Conservation (phyloP, 2,113 vertebrate genomes). For the Hydrochoerus hydrochaeris region DNA sequence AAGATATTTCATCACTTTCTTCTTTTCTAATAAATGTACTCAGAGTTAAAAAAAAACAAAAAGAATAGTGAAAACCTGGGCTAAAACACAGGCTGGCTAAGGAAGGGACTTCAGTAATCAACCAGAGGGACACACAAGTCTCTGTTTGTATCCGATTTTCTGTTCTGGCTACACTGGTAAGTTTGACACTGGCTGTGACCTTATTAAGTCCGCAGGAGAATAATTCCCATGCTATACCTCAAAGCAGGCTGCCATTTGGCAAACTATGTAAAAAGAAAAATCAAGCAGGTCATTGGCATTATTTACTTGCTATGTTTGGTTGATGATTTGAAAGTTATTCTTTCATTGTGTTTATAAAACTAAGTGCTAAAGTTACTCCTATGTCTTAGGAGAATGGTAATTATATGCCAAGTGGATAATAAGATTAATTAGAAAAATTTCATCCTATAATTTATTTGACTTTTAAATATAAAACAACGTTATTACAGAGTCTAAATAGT, state of each 20-base stretch:
- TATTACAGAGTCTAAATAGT: background rate
- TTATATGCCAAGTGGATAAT: slow-evolving; percentile 12
- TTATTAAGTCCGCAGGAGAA: background rate
- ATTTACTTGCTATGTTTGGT: background rate
- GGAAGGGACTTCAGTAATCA: background rate
- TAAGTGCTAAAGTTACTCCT: slow-evolving; percentile 20
- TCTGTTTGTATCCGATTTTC: background rate
- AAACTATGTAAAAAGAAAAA: background rate
- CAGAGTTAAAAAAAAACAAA: too few species aligned
- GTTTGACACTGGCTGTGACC: background rate
- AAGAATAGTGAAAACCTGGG: background rate
- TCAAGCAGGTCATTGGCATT: background rate
- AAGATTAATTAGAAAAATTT: slow-evolving; percentile 33
- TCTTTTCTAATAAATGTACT: too few species aligned
- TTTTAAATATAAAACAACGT: background rate
- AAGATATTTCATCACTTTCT: too few species aligned
- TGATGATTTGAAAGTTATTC: background rate
- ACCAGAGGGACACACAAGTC: background rate
- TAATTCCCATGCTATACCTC: background rate
- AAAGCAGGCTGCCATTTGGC: background rate
- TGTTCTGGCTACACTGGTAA: background rate
- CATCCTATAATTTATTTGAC: slow-evolving; percentile 41
- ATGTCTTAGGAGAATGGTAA: background rate
- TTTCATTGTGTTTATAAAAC: background rate
- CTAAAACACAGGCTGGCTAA: background rate